Conservation (phyloP, 1,140 invertebrate genomes). For the Drosophila punjabiensis region DNA sequence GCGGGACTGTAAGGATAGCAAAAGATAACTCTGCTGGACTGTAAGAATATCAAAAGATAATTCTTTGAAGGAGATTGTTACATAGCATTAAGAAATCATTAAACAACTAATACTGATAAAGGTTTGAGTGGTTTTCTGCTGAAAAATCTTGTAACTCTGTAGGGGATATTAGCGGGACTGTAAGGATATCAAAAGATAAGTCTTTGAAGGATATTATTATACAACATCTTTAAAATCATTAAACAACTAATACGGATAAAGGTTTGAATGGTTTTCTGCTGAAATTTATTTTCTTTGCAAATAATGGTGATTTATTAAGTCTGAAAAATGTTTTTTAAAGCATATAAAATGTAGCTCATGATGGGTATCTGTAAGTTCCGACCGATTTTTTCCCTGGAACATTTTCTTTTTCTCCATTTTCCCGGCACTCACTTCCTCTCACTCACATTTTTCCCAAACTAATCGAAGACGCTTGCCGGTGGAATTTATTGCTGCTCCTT, state of each 20-base stretch:
- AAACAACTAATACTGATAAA: too few relatives aligned
- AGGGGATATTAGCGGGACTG: background rate
- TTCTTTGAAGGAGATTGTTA: background rate
- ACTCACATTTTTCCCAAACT: constrained; percentile 50
- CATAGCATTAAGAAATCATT: too few relatives aligned
- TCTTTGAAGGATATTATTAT: too few relatives aligned
- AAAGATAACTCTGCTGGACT: background rate
- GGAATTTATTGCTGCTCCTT: constrained; percentile 70
- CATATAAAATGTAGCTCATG: background rate
- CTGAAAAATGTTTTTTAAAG: fast-evolving
- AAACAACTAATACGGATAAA: too few relatives aligned
- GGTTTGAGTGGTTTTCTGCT: too few relatives aligned
- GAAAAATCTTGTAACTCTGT: too few relatives aligned
- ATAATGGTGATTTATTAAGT: too few relatives aligned
- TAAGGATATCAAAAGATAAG: background rate
- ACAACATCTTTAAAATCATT: too few relatives aligned
- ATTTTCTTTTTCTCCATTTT: constrained; percentile 23
- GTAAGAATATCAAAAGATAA: background rate
- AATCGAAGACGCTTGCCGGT: constrained; percentile 70
- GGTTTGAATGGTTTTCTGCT: too few relatives aligned
- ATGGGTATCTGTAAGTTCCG: background rate
- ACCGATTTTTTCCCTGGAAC: background rate
- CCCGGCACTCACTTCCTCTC: constrained; percentile 22
- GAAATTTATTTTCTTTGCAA: too few relatives aligned
- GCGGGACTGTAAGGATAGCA: background rate